Conservation (phyloP, 1,140 invertebrate genomes). For the Orius insidiosus region DNA sequence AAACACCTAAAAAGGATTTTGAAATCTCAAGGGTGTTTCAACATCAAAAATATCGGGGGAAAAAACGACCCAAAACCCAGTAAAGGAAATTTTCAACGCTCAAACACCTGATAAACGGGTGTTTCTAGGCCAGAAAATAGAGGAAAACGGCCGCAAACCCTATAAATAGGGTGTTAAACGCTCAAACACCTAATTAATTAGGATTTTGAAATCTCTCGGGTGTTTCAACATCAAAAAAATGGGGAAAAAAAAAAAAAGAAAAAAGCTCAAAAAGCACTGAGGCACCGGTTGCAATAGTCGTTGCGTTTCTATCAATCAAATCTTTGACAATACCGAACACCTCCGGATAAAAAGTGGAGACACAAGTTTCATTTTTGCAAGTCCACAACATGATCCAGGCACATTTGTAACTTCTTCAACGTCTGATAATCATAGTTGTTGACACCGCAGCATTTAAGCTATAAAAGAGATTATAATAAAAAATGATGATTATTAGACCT, state of each 20-base stretch:
- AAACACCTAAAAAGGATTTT: no score
- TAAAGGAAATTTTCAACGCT: no score
- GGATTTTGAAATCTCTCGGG: no score
- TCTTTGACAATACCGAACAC: background rate
- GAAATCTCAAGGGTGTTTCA: no score
- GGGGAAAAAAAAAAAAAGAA: no score
- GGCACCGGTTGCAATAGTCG: background rate
- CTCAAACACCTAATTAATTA: no score
- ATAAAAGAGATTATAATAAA: slow-evolving; percentile 17
- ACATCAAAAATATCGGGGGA: no score
- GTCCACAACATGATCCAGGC: slow-evolving; percentile 1
- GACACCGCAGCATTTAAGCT: slow-evolving; percentile 68
- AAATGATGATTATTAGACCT: slow-evolving; percentile 1
- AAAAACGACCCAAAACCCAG: background rate
- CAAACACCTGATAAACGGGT: no score
- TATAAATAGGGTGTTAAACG: no score
- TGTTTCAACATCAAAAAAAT: no score
- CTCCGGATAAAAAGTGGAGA: background rate
- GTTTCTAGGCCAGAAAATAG: no score
- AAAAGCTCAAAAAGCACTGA: background rate
- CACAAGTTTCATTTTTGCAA: background rate
- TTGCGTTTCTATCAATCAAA: background rate
- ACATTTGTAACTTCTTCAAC: background rate
- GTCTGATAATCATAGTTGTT: slow-evolving; percentile 46
- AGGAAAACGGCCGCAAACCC: no score